A percentile compares a stretch with the other conserved stretches of the same genome.
phyloP scores from a whole-genome alignment of 2,113 vertebrate genomes.

The Sorex araneus region DNA sequence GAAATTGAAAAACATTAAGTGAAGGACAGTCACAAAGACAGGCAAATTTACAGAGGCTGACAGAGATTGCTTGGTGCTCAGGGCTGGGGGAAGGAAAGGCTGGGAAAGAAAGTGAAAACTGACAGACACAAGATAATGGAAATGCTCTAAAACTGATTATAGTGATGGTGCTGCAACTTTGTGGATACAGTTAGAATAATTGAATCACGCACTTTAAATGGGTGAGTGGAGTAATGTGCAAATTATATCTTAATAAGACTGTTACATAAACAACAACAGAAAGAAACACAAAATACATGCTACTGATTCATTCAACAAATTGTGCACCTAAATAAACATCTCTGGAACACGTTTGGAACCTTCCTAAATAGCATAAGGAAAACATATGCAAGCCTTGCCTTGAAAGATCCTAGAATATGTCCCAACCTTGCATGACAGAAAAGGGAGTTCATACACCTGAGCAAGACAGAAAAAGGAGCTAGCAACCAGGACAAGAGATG shows the following conservation, averaged over 20 bases:
- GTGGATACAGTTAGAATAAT: background rate
- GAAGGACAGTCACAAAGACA: background rate
- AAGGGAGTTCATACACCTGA: background rate
- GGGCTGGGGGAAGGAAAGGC: background rate
- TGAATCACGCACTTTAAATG: background rate
- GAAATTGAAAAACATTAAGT: background rate
- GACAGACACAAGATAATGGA: background rate
- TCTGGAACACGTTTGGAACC: background rate
- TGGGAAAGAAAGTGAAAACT: background rate
- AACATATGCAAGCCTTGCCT: background rate
- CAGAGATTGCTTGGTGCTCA: background rate
- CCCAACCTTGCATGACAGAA: background rate
- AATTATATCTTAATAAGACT: constrained; percentile 32
- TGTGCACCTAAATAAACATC: background rate
- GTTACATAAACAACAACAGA: background rate
- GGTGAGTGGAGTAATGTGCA: background rate
- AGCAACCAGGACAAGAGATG: background rate
- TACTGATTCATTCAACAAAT: constrained; percentile 23
- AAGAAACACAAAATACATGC: background rate
- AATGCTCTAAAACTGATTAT: background rate
- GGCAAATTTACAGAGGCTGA: background rate
- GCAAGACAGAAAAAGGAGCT: background rate
- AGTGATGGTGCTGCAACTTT: background rate
- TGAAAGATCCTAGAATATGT: background rate
- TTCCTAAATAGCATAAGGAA: background rate